A percentile compares a stretch with the other conserved stretches of the same genome.
phyloP scores from a whole-genome alignment of 2,888 invertebrate species.

The Mechanitis mazaeus region DNA sequence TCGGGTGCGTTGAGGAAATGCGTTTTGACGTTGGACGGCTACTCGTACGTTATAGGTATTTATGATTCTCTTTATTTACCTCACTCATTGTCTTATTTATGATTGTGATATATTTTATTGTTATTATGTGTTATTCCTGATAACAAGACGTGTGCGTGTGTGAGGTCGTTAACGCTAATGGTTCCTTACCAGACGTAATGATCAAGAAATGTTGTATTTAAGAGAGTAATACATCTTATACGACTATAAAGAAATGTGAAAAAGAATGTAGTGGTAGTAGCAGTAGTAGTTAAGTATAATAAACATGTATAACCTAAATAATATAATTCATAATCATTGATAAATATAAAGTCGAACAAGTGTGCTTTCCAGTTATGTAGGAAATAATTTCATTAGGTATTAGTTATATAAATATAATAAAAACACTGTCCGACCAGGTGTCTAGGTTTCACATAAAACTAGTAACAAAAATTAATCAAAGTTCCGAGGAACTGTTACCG shows the following conservation, averaged over 20 bases:
- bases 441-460: not conserved
- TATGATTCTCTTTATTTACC: conserved; percentile 10
- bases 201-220: not conserved
- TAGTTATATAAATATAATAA: not conserved
- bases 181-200: not conserved
- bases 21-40: conserved; percentile 89
- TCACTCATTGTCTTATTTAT: no score
- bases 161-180: conserved; percentile 3
- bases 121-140: not conserved
- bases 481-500: conserved; percentile 9
- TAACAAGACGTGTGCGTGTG: not conserved
- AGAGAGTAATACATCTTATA: not conserved
- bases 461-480: conserved; percentile 17
- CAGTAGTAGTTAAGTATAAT: no score
- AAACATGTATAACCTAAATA: no score
- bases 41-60: conserved; percentile 90
- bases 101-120: not conserved
- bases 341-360: no score
- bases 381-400: not conserved
- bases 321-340: no score
- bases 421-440: not conserved
- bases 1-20: conserved; percentile 83
- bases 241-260: not conserved
- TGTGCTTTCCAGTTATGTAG: not conserved
- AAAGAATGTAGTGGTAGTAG: no score